Evolutionary conservation across 1,140 invertebrate species (phyloP).

Genomic region (Orius laevigatus): DNA sequence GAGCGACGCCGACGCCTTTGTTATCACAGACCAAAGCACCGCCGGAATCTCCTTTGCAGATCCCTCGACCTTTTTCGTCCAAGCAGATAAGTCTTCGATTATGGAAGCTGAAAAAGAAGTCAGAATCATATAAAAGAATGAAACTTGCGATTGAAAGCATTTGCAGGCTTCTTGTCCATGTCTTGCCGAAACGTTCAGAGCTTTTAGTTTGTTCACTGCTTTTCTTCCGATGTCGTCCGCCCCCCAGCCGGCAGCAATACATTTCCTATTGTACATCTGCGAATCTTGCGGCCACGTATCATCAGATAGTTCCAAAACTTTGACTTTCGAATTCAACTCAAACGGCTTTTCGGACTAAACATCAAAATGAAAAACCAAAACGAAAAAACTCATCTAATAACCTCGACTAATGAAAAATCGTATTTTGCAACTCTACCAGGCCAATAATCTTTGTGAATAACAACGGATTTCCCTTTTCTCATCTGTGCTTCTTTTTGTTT

Average conservation of each 20-base stretch:
- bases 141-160: background rate
- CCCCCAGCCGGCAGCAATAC: background rate
- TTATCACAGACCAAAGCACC: background rate
- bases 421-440: background rate
- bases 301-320: background rate
- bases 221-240: background rate
- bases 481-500: no score
- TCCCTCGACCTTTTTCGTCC: no score
- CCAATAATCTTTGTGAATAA: no score
- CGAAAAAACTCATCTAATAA: background rate
- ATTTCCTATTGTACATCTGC: background rate
- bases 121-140: no score
- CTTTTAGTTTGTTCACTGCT: background rate
- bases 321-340: background rate
- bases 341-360: background rate
- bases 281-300: background rate
- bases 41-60: background rate
- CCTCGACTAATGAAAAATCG: background rate
- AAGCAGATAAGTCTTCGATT: no score
- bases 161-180: background rate
- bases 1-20: constrained; percentile 2
- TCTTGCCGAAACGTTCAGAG: background rate
- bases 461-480: no score
- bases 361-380: no score
- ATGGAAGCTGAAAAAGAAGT: no score